Evolutionary conservation across 2,797 vertebrate species (phyloP).

Genomic region (Pempheris klunzingeri): DNA sequence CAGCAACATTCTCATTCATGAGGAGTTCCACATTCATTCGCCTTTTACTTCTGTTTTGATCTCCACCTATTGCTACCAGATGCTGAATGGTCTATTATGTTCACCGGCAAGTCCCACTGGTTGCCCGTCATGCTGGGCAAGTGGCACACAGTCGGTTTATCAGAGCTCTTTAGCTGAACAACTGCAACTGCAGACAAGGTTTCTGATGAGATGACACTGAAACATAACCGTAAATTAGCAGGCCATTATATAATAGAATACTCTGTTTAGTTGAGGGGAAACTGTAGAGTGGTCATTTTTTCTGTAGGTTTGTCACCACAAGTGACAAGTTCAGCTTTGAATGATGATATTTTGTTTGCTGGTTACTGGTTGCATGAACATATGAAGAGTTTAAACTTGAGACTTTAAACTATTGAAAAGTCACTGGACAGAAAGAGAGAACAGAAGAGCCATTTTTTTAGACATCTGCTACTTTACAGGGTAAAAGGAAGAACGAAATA

Average conservation of each 20-base stretch:
- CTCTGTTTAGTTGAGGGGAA: no score
- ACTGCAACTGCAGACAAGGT: neutral
- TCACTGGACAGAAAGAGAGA: neutral
- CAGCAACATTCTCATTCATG: neutral
- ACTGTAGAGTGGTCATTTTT: no score
- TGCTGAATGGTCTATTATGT: neutral
- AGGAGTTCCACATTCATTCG: neutral
- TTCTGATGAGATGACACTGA: neutral
- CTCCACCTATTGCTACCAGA: neutral
- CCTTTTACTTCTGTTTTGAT: neutral
- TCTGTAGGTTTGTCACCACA: no score
- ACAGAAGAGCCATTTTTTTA: no score
- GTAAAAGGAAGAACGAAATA: neutral
- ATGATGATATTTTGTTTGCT: neutral
- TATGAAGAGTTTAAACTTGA: no score
- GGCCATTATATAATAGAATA: no score
- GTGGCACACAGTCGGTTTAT: neutral
- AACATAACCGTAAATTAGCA: no score
- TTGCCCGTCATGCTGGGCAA: neutral
- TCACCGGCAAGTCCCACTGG: neutral
- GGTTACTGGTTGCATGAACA: neutral
- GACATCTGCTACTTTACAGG: neutral
- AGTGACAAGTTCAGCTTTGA: neutral
- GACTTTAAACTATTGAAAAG: no score
- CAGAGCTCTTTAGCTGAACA: neutral